These are phyloP conservation scores for Mesocricetus auratus DNA, from an alignment of 2,113 vertebrate genomes.

Conservation along the genomic window DNA sequence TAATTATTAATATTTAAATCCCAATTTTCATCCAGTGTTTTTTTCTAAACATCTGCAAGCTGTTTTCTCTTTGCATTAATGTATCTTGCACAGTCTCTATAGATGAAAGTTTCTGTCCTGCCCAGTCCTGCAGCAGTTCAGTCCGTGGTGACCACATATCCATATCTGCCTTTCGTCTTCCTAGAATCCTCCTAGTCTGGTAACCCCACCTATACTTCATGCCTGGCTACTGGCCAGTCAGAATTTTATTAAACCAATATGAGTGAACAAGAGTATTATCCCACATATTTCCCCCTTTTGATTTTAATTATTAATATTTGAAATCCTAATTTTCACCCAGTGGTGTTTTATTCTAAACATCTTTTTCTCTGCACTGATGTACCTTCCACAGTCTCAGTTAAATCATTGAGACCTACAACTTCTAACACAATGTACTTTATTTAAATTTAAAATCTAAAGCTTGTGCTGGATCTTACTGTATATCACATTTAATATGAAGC, in stretches of 20 bases:
- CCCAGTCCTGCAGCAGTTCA: too few relatives aligned
- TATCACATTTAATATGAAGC: not conserved
- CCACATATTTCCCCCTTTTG: not conserved
- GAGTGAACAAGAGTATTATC: too few relatives aligned
- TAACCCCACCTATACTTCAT: too few relatives aligned
- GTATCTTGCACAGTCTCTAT: not conserved
- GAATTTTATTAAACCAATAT: too few relatives aligned
- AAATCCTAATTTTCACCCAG: not conserved
- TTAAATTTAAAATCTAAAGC: not conserved
- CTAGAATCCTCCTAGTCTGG: too few relatives aligned
- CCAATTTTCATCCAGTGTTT: not conserved
- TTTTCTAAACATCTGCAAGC: not conserved
- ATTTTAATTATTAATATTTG: not conserved
- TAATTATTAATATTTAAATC: not conserved
- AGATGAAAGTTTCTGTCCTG: too few relatives aligned
- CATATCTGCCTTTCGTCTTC: too few relatives aligned
- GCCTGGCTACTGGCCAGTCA: too few relatives aligned
- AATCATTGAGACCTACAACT: not conserved
- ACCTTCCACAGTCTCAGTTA: not conserved
- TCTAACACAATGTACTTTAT: not conserved
- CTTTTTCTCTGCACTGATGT: not conserved
- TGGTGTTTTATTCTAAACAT: not conserved
- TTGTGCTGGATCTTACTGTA: not conserved
- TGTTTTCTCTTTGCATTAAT: not conserved
- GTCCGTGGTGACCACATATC: too few relatives aligned